Conservation (phyloP, 2,797 vertebrate genomes). For the Dallia pectoralis region DNA sequence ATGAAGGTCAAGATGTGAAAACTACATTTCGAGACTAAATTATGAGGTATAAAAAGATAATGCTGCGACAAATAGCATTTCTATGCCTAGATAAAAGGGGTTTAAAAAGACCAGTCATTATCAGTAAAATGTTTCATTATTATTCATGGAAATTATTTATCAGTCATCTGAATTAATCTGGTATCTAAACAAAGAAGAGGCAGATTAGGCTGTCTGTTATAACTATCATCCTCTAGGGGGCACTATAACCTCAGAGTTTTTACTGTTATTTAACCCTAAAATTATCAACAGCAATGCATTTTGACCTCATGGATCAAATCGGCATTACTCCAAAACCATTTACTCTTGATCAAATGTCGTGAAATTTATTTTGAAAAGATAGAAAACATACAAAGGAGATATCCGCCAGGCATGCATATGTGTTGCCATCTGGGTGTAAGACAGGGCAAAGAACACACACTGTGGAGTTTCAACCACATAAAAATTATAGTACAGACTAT, state of each 20-base stretch:
- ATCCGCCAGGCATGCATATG: too few relatives aligned
- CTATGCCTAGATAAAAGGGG: not conserved
- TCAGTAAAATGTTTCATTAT: conserved; percentile 10
- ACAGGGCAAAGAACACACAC: too few relatives aligned
- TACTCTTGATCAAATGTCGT: too few relatives aligned
- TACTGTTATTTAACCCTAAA: too few relatives aligned
- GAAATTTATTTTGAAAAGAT: too few relatives aligned
- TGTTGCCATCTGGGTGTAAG: too few relatives aligned
- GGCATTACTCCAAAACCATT: too few relatives aligned
- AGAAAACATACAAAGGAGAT: too few relatives aligned
- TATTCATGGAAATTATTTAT: conserved; percentile 18
- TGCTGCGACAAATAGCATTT: not conserved
- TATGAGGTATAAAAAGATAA: not conserved
- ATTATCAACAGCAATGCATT: too few relatives aligned
- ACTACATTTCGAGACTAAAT: not conserved
- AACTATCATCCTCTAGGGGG: conserved; percentile 60
- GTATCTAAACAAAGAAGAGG: not conserved
- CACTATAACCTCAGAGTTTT: conserved; percentile 50
- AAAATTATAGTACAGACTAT: too few relatives aligned
- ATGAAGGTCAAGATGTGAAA: not conserved
- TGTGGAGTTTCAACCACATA: too few relatives aligned
- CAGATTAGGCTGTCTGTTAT: not conserved
- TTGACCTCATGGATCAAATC: too few relatives aligned
- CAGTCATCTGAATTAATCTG: conserved; percentile 3
- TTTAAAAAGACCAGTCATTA: conserved; percentile 2